These are phyloP conservation scores for Brachylomia viminalis DNA, from an alignment of 2,888 invertebrate species.

Conservation along the genomic window DNA sequence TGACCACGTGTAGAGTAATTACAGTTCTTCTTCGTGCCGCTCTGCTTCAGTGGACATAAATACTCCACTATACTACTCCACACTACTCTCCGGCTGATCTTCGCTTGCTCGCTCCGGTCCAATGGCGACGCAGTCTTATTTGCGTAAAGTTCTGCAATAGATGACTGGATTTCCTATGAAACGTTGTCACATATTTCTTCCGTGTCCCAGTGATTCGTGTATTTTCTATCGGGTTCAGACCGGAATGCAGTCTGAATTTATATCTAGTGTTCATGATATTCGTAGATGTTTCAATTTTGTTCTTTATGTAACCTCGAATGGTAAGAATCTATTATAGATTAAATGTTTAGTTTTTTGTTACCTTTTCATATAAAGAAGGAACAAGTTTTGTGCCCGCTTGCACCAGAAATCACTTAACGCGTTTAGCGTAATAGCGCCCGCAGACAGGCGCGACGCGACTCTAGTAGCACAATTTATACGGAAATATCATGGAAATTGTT, in stretches of 20 bases:
- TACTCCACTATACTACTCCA: not conserved
- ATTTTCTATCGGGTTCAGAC: constrained; percentile 5
- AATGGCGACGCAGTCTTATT: not conserved
- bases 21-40: not conserved
- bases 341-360: no score
- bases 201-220: constrained; percentile 1
- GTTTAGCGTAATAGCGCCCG: no score
- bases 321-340: no score
- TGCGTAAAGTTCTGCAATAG: not conserved
- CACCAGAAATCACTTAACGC: no score
- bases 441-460: no score
- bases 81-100: not conserved
- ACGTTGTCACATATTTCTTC: constrained; percentile 6
- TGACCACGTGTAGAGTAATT: not conserved
- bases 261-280: not conserved
- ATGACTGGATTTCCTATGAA: constrained; percentile 4
- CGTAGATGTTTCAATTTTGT: not conserved
- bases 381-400: no score
- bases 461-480: no score
- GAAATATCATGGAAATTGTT: no score
- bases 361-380: no score
- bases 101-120: not conserved
- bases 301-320: not conserved
- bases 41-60: not conserved
- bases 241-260: not conserved